Conservation (phyloP, 92 coral and sea anemone genomes). For the Porites cylindrica region DNA sequence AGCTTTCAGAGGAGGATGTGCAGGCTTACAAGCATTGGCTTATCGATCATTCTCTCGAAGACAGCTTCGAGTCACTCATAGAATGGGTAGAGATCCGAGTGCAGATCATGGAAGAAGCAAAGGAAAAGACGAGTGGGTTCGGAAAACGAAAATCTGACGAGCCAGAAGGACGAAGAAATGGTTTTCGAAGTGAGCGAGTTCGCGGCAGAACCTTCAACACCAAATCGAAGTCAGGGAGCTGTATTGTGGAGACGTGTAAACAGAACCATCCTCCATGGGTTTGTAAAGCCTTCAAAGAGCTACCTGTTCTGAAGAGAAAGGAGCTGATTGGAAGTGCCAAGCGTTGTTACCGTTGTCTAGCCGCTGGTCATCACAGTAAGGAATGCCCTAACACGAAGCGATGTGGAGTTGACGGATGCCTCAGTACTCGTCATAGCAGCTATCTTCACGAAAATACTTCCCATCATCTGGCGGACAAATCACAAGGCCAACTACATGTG, state of each 20-base stretch:
- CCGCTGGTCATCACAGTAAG: slow-evolving; percentile 11
- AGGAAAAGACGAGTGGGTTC: no score
- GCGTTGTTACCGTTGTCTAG: slow-evolving; percentile 23
- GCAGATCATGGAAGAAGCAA: no score
- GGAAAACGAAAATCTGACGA: no score
- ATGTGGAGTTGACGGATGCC: slow-evolving; percentile 50
- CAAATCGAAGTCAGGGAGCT: no score
- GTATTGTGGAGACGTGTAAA: no score
- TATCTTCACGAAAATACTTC: slow-evolving; percentile 40
- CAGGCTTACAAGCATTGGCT: slow-evolving; percentile 69
- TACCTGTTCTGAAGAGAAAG: slow-evolving; percentile 30
- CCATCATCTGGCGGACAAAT: background rate
- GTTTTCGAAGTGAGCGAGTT: no score
- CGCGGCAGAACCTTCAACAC: no score
- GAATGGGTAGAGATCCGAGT: no score
- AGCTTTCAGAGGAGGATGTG: slow-evolving; percentile 62
- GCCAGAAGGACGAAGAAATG: no score
- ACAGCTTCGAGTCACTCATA: slow-evolving; percentile 38
- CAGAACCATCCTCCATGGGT: slow-evolving; percentile 31
- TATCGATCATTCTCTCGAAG: slow-evolving; percentile 59
- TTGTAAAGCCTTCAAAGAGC: slow-evolving; percentile 30
- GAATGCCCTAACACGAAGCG: slow-evolving; percentile 1
- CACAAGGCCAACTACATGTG: background rate
- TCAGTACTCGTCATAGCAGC: slow-evolving; percentile 42
- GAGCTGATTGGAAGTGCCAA: slow-evolving; percentile 19